Percentiles rank a stretch among this genome's conserved stretches.
phyloP scores from a whole-genome alignment of 2,888 invertebrate genomes.

The Drosophila austrosaltans region DNA sequence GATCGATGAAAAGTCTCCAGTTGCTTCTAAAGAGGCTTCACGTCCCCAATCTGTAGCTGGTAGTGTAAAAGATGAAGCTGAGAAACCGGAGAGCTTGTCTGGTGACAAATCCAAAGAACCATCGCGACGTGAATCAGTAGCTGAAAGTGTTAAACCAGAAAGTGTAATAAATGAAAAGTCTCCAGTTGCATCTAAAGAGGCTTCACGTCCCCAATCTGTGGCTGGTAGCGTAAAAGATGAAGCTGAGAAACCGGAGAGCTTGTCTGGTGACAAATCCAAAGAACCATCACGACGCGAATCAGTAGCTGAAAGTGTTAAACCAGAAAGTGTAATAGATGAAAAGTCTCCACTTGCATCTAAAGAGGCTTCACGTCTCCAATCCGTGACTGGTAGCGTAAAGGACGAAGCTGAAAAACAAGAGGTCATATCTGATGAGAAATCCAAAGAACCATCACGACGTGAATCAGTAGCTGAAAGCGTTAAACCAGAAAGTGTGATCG shows the following conservation, averaged over 20 bases:
- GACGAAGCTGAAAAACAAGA: neutral
- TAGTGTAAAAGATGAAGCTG: constrained; percentile 24
- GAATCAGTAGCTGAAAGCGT: constrained; percentile 40
- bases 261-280: no score
- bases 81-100: constrained; percentile 19
- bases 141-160: no score
- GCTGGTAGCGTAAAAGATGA: no score
- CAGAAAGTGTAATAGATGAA: constrained; percentile 31
- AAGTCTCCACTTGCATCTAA: constrained; percentile 34
- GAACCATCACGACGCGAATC: constrained; percentile 38
- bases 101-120: constrained; percentile 29
- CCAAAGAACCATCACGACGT: constrained; percentile 45
- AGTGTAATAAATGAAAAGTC: no score
- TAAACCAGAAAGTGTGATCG: constrained; percentile 26
- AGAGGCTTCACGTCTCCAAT: constrained; percentile 32
- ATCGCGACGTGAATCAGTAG: constrained; percentile 41
- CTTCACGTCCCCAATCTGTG: no score
- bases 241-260: no score
- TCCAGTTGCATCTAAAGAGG: no score
- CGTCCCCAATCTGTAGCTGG: constrained; percentile 31
- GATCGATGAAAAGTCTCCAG: constrained; percentile 41
- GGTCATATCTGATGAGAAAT: constrained; percentile 21
- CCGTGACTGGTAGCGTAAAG: constrained; percentile 28
- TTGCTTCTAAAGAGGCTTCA: constrained; percentile 50
- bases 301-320: constrained; percentile 23